phyloP scores from a whole-genome alignment of 1,140 invertebrate species.

The Nilaparvata lugens region DNA sequence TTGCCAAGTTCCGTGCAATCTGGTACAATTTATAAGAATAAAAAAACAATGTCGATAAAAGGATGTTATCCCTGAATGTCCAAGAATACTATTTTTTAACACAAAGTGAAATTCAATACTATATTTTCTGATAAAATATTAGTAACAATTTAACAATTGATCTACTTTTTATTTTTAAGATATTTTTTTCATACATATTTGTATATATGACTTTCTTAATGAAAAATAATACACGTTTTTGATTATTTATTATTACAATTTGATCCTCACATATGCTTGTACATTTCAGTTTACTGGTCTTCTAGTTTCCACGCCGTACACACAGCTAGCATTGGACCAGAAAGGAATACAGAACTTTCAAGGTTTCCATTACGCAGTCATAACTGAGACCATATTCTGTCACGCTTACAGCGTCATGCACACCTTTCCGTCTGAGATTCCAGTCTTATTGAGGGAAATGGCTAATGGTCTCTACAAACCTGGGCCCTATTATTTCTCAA shows the following conservation, averaged over 20 bases:
- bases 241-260: background rate
- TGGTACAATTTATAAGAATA: no score
- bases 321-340: slow-evolving; percentile 42
- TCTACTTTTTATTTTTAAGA: no score
- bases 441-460: slow-evolving; percentile 53
- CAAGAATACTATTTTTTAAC: no score
- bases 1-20: no score
- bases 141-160: no score
- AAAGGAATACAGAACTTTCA: slow-evolving; percentile 57
- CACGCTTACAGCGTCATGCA: slow-evolving; percentile 57
- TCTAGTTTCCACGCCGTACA: slow-evolving; percentile 47
- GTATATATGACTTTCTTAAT: slow-evolving; percentile 12
- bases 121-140: no score
- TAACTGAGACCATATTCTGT: slow-evolving; percentile 59
- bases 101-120: no score
- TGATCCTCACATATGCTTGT: background rate
- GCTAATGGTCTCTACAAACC: slow-evolving; percentile 53
- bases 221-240: background rate
- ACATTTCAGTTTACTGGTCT: slow-evolving; percentile 49
- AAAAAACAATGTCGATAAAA: no score
- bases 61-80: no score
- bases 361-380: slow-evolving; percentile 54
- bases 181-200: background rate
- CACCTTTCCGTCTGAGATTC: slow-evolving; percentile 56
- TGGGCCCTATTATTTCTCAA: slow-evolving; percentile 56